Evolutionary conservation across 2,888 invertebrate species (phyloP), one percentile per base, ranked within the genome.

Genomic region (Coleophora flavipennella): DNA sequence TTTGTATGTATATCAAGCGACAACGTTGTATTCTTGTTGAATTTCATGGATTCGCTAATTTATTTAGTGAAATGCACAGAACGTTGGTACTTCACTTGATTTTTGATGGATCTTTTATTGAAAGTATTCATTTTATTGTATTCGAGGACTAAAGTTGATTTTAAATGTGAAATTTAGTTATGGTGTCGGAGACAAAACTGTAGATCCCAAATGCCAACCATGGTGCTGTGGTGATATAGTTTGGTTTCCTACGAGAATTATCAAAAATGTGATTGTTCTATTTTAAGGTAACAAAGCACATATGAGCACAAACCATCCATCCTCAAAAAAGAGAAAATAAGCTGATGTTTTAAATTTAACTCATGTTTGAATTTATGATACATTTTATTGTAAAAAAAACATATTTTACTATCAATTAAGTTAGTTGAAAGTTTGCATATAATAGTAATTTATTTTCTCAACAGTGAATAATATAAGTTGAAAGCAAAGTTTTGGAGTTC

Each of bases 311-410:
- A 84, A 84, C 73, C 80, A 80, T 81, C 84, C 84, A 80, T 83
- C 80, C 80, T 77, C 70, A 69, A 67, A 20, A 20, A 20, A 20
- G 20, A 76, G 55, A 75, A 64, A 77, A 62, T 79, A 78, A 61
- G 77, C 79, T 77, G 75, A 78, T 78, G 79, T 81, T 81, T 78
- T 76, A 67, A 76, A 75, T 65, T 70, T 77, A 67, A 77, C 62
- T 78, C 81, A 79, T 78, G 83, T 83, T 84, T 84, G 73, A 84
- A 83, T 83, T 83, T 84, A 84, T 81, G 69, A 81, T 77, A 84
- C 84, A 84, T 83, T 83, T 84, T 84, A 83, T 83, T 78, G 67
- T 75, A 74, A 76, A 79, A 77, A 65, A 49, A 41, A 55, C 67
- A 76, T 83, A 81, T 83, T 83, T 81, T 80, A 79, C 67, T 81